Percentiles rank a stretch among this genome's conserved stretches.
These are phyloP conservation scores for Caenorhabditis sp. DNA, from an alignment of 2,888 invertebrate genomes.

Conservation along the genomic window DNA sequence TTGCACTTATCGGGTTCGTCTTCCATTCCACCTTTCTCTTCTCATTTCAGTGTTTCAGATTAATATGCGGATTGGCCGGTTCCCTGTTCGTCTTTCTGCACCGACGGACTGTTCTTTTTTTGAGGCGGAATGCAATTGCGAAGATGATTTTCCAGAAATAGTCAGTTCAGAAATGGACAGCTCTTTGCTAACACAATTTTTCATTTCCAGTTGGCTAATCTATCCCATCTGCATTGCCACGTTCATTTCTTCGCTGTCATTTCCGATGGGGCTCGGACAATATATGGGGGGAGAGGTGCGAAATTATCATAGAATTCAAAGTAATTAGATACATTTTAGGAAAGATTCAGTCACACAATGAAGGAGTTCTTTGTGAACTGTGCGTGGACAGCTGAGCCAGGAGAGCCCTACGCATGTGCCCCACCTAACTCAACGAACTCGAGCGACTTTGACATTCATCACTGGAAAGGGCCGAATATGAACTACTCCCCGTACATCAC, in stretches of 20 bases:
- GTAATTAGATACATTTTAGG: slow-evolving; percentile 54
- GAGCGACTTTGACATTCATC: slow-evolving; percentile 37
- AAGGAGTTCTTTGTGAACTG: slow-evolving; percentile 74
- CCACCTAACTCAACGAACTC: slow-evolving; percentile 1
- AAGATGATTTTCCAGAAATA: slow-evolving; percentile 74
- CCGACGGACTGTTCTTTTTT: slow-evolving; percentile 72
- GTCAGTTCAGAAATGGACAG: slow-evolving; percentile 49
- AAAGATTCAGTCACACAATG: slow-evolving; percentile 68
- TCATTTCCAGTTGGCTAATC: slow-evolving; percentile 89
- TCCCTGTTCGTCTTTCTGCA: slow-evolving; percentile 74
- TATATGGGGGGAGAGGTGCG: slow-evolving; percentile 83
- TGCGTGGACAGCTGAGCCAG: slow-evolving; percentile 65
- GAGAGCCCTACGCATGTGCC: slow-evolving; percentile 54
- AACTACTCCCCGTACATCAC: slow-evolving; percentile 41
- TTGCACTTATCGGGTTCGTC: slow-evolving; percentile 89
- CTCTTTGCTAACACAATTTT: slow-evolving; percentile 77
- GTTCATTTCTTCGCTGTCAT: slow-evolving; percentile 89
- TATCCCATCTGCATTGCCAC: slow-evolving; percentile 88
- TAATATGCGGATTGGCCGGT: slow-evolving; percentile 73
- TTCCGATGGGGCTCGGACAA: slow-evolving; percentile 92
- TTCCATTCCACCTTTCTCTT: background rate
- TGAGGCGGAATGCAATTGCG: slow-evolving; percentile 71
- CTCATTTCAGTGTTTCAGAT: slow-evolving; percentile 54
- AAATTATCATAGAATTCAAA: background rate
- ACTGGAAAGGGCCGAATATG: slow-evolving; percentile 55